These are phyloP conservation scores for Leptura quadrifasciata DNA, from an alignment of 2,888 invertebrate genomes.

Conservation along the genomic window DNA sequence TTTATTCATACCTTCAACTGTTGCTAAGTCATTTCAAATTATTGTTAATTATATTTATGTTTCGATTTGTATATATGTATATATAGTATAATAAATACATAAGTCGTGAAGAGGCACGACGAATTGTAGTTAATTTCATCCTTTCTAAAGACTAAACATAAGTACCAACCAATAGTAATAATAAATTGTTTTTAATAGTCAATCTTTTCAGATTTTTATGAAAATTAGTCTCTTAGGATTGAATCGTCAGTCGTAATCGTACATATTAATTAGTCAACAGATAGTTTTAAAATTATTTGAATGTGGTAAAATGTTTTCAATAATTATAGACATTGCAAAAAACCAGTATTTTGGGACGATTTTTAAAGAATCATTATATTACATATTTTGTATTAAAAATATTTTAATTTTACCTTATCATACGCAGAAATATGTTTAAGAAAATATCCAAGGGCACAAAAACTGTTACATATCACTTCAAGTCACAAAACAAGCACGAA, in stretches of 20 bases:
- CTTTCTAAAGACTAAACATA: background rate
- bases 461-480: slow-evolving; percentile 34
- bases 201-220: background rate
- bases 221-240: background rate
- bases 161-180: background rate
- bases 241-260: background rate
- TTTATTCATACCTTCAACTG: background rate
- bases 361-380: background rate
- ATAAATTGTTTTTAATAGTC: background rate
- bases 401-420: slow-evolving; percentile 28
- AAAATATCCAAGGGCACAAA: slow-evolving; percentile 36
- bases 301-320: background rate
- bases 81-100: background rate
- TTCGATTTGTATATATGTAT: too few species aligned
- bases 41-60: background rate
- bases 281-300: background rate
- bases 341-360: background rate
- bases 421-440: slow-evolving; percentile 3
- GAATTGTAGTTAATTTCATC: background rate
- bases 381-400: background rate
- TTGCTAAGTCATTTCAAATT: background rate
- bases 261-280: background rate
- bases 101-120: background rate
- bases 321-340: background rate
- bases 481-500: slow-evolving; percentile 45